Conservation (phyloP, 1,140 invertebrate species). For the Marisa cornuarietis region DNA sequence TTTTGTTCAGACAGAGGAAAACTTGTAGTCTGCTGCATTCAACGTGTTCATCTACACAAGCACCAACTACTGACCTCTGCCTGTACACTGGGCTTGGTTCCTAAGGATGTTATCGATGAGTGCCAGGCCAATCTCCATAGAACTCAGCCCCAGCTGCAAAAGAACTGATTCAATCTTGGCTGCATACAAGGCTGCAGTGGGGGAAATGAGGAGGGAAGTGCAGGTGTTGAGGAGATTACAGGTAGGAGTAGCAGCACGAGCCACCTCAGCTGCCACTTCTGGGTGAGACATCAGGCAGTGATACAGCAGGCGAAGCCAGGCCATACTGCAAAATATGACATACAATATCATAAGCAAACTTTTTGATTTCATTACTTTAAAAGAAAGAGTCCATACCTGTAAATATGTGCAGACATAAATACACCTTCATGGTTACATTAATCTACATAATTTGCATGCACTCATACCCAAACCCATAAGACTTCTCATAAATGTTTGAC, state of each 20-base stretch:
- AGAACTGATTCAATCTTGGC: constrained; percentile 65
- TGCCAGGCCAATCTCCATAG: constrained; percentile 62
- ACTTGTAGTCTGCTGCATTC: no score
- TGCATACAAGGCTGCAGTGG: constrained; percentile 68
- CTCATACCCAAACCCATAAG: no score
- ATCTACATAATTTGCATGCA: no score
- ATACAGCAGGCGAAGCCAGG: constrained; percentile 76
- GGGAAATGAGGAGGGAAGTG: constrained; percentile 78
- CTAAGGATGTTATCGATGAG: constrained; percentile 64
- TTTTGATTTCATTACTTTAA: constrained; percentile 3
- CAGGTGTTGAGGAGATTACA: constrained; percentile 78
- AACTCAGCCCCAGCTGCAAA: constrained; percentile 63
- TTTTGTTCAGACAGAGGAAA: no score
- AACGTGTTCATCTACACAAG: no score
- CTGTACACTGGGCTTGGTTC: constrained; percentile 33
- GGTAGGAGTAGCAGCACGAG: constrained; percentile 72
- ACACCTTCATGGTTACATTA: no score
- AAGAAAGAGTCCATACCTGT: no score
- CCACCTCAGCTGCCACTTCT: constrained; percentile 59
- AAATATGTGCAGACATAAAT: no score
- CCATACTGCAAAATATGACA: constrained; percentile 68
- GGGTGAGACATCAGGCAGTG: constrained; percentile 73
- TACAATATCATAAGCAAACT: constrained; percentile 3
- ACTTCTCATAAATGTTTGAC: no score
- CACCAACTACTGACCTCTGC: constrained; percentile 30